Percentiles rank a stretch among this genome's conserved stretches.
These are phyloP conservation scores for Orussus abietinus DNA, from an alignment of 1,140 invertebrate genomes.

Conservation along the genomic window DNA sequence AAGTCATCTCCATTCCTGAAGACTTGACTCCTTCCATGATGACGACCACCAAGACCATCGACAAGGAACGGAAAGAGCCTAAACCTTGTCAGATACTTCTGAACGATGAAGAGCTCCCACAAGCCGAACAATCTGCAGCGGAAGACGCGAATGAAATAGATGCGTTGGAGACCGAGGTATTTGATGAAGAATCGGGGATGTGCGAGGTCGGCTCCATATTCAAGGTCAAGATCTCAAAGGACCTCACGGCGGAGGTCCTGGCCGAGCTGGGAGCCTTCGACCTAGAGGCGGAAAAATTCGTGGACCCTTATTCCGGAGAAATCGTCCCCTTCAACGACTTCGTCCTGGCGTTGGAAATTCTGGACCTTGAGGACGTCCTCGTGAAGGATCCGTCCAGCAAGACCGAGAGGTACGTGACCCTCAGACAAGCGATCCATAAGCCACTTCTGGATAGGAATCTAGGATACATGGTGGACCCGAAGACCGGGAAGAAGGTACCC, in stretches of 20 bases:
- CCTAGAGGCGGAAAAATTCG: conserved; percentile 67
- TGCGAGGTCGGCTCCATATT: too few species aligned
- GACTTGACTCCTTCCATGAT: too few species aligned
- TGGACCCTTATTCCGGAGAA: conserved; percentile 71
- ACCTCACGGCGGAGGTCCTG: conserved; percentile 64
- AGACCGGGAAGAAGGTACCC: conserved; percentile 72
- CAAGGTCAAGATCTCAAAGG: too few species aligned
- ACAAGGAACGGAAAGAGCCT: conserved; percentile 69
- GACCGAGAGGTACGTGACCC: conserved; percentile 63
- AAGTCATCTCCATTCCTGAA: too few species aligned
- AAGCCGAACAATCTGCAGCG: too few species aligned
- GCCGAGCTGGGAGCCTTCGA: conserved; percentile 73
- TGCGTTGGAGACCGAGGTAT: too few species aligned
- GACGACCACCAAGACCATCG: too few species aligned
- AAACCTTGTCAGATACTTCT: conserved; percentile 65
- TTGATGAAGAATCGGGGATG: too few species aligned
- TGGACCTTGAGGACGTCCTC: conserved; percentile 70
- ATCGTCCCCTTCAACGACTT: conserved; percentile 74
- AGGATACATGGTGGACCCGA: conserved; percentile 79
- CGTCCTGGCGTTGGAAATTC: conserved; percentile 69
- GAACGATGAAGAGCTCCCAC: conserved; percentile 56
- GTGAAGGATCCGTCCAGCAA: conserved; percentile 73
- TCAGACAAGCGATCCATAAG: conserved; percentile 71
- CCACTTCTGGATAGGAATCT: conserved; percentile 71
- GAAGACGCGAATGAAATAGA: too few species aligned